These are phyloP conservation scores for Drosophila phalerata DNA, from an alignment of 2,888 invertebrate genomes.

Conservation along the genomic window DNA sequence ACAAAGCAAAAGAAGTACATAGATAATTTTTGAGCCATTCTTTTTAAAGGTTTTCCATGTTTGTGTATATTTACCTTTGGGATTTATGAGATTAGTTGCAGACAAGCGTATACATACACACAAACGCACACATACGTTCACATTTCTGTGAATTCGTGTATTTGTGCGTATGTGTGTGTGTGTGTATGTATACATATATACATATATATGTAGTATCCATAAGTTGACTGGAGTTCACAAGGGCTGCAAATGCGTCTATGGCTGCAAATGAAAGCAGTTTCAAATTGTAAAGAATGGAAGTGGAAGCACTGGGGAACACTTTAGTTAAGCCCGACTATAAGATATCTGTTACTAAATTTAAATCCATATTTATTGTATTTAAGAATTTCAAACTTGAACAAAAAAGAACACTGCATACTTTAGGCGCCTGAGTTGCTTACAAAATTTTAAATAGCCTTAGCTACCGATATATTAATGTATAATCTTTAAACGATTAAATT, in stretches of 20 bases:
- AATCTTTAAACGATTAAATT: too few relatives aligned
- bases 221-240: constrained; percentile 21
- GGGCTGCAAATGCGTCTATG: constrained; percentile 16
- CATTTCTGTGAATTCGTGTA: not conserved
- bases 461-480: too few relatives aligned
- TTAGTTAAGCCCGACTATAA: not conserved
- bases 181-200: not conserved
- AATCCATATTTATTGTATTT: not conserved
- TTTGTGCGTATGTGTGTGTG: not conserved
- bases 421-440: too few relatives aligned
- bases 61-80: constrained; percentile 77
- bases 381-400: too few relatives aligned
- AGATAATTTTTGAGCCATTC: constrained; percentile 69
- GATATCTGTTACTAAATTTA: not conserved
- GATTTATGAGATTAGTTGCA: constrained; percentile 78
- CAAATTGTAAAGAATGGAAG: constrained; percentile 66
- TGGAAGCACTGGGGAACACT: constrained; percentile 18
- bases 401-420: too few relatives aligned
- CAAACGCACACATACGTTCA: not conserved
- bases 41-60: constrained; percentile 72
- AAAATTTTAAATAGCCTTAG: too few relatives aligned
- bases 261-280: constrained; percentile 66
- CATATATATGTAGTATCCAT: not conserved
- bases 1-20: constrained; percentile 37
- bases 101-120: constrained; percentile 34